Evolutionary conservation across 2,113 vertebrate genomes (phyloP), one percentile per base, ranked within the genome.

Genomic region (Grus americana): DNA sequence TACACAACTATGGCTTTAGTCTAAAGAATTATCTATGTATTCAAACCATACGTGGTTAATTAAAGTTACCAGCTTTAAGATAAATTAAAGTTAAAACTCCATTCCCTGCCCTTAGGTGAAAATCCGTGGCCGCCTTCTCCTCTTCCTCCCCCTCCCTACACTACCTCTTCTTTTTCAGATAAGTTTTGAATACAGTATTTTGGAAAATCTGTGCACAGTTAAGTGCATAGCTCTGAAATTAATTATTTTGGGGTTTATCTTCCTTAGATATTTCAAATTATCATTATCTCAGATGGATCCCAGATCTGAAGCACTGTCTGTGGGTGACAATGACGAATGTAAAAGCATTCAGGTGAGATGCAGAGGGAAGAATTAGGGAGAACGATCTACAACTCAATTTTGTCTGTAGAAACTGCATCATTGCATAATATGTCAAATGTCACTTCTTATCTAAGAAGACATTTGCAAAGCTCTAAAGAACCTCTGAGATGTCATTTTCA

Each of bases 21-120:
- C 38, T 95, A 82, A 76, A 92, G 82, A 91, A 89, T 95, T 96
- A 75, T 82, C 46, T 88, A 32, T 68, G 40, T 80, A 75, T 81
- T 86, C 17, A 78, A 94, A 62, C n/a, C 27, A 86, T 74, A 86
- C 13, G 42, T 46, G 15, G 15, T 88, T 96, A 95, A 87, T 93
- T 95, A 73, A 86, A 95, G 38, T 86, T 72, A 67, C 8, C 32
- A 85, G 7, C 83, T 80, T 30, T 46, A 79, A 86, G 85, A 36
- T 42, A 79, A 70, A 36, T 79, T 82, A 54, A 55, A 86, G 27
- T 10, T 79, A 36, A 70, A 88, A 70, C 12, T 65, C 5, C 4
- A 12, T 18, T 71, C 22, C 12, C 19, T 54, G 13, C 47, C 47
- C 10, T 75, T 72, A 46, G 17, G 20, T 59, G 21, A 86, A 75